Evolutionary conservation across 1,140 invertebrate species (phyloP).

Genomic region (Leptinotarsa defecta): DNA sequence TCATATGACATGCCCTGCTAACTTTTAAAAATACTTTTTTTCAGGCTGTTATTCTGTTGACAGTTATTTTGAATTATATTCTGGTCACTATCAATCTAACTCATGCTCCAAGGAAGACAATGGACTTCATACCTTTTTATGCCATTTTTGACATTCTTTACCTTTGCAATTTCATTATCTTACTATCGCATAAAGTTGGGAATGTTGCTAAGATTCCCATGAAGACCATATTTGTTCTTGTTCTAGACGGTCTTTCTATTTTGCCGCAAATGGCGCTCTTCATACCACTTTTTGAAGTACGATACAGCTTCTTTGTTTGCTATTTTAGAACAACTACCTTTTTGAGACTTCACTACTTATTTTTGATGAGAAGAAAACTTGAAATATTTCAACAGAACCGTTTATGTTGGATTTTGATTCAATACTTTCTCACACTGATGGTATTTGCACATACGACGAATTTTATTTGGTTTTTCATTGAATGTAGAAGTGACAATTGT

Average conservation of each 20-base stretch:
- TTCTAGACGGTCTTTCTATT: conserved; percentile 26
- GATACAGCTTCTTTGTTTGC: neutral
- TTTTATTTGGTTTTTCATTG: neutral
- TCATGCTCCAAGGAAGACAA: neutral
- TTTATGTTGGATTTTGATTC: neutral
- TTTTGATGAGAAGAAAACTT: neutral
- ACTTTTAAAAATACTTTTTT: neutral
- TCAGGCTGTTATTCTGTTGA: conserved; percentile 10
- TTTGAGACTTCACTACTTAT: conserved; percentile 17
- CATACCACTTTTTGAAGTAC: conserved; percentile 11
- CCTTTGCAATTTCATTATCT: conserved; percentile 13
- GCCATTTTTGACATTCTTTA: conserved; percentile 24
- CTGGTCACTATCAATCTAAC: conserved; percentile 19
- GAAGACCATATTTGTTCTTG: neutral
- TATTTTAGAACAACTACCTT: conserved; percentile 18
- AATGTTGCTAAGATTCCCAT: neutral
- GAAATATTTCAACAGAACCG: neutral
- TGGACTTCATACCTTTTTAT: conserved; percentile 23
- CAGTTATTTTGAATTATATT: conserved; percentile 20
- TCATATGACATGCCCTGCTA: no score
- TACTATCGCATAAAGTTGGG: conserved; percentile 7
- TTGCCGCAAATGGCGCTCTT: conserved; percentile 25
- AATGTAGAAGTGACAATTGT: neutral
- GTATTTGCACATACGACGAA: conserved; percentile 5
- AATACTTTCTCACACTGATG: neutral